Conservation (phyloP, 2,888 invertebrate species). For the Balanococcus diminutus region DNA sequence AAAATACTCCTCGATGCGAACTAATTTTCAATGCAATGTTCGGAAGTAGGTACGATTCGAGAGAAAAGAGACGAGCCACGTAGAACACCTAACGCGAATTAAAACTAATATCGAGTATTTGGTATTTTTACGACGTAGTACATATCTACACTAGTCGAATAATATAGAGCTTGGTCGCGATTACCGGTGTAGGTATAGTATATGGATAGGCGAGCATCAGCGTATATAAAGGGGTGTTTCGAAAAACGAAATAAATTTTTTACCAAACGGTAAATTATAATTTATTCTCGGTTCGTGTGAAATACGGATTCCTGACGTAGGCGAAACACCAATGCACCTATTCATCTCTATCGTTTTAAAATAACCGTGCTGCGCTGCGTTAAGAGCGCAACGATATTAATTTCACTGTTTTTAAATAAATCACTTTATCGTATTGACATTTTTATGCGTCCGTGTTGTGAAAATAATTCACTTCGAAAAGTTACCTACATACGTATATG, state of each 20-base stretch:
- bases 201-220: neutral
- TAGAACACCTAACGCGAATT: neutral
- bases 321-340: neutral
- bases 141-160: neutral
- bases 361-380: neutral
- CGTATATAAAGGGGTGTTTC: neutral
- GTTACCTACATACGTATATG: neutral
- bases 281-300: slow-evolving; percentile 2
- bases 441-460: neutral
- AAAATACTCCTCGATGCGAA: neutral
- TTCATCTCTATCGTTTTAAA: slow-evolving; percentile 29
- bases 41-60: neutral
- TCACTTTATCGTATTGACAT: slow-evolving; percentile 37
- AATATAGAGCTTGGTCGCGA: neutral
- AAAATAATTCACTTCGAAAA: slow-evolving; percentile 2
- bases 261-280: slow-evolving; percentile 17
- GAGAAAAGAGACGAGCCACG: neutral
- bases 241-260: neutral
- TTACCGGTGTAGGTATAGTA: no score
- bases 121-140: neutral
- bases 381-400: slow-evolving; percentile 30
- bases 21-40: neutral
- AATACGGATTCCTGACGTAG: slow-evolving; percentile 11
- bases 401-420: slow-evolving; percentile 31
- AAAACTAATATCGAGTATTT: neutral